Conservation (phyloP, 2,888 invertebrate species). For the Drosophila meridionalis region DNA sequence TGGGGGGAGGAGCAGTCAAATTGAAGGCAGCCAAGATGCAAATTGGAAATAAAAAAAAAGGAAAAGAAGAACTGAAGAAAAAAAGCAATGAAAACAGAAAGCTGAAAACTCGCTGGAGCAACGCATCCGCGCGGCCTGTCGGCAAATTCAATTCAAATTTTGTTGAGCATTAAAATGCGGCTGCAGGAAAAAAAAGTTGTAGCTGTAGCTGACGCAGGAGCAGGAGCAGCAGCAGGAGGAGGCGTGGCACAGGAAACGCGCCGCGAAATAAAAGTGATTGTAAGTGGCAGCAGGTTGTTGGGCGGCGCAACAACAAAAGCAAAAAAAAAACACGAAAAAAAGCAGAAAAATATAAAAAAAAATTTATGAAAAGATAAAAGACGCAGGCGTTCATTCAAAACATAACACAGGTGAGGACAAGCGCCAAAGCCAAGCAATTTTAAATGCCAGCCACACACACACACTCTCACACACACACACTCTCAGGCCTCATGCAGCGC, state of each 20-base stretch:
- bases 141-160: conserved; percentile 80
- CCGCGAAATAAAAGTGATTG: conserved; percentile 77
- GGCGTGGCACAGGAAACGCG: conserved; percentile 45
- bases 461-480: neutral
- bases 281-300: conserved; percentile 61
- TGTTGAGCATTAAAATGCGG: conserved; percentile 78
- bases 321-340: neutral
- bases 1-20: conserved; percentile 31
- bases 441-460: conserved; percentile 60
- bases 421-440: conserved; percentile 74
- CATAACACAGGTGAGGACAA: conserved; percentile 79
- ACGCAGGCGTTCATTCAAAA: conserved; percentile 79
- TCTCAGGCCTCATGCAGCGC: conserved; percentile 35
- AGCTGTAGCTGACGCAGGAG: conserved; percentile 28
- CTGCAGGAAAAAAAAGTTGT: conserved; percentile 48
- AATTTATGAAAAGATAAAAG: conserved; percentile 79
- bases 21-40: conserved; percentile 73
- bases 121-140: conserved; percentile 62
- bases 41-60: conserved; percentile 60
- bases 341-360: conserved; percentile 21
- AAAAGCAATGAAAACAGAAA: conserved; percentile 1
- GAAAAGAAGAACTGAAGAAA: neutral
- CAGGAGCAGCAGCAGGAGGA: neutral
- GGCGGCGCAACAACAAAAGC: conserved; percentile 49
- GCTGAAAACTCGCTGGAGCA: conserved; percentile 10